These are phyloP conservation scores for human (Homo sapiens) DNA, from an alignment of 2,113 vertebrate genomes.

Conservation along the genomic window GRCh38 chrX:95585001-95585500, in stretches of 20 bases:
- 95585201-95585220: slow-evolving; percentile 21
- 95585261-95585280: no score
- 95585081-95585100: background rate
- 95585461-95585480: background rate
- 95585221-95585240: background rate
- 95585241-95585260: background rate
- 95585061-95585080: background rate
- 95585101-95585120: background rate
- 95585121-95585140: slow-evolving; percentile 2
- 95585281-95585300: background rate
- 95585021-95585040: slow-evolving; percentile 10
- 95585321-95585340: slow-evolving; percentile 7
- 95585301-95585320: background rate
- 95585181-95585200: slow-evolving; percentile 30
- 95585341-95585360: background rate
- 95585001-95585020: slow-evolving; percentile 6
- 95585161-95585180: background rate
- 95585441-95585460: background rate
- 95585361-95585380: background rate
- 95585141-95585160: background rate
- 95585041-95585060: background rate
- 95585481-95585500: background rate
- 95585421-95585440: background rate
- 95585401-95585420: background rate
- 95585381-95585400: background rate